These are phyloP conservation scores for Rhagium mordax DNA, from an alignment of 2,888 invertebrate genomes.

Conservation along the genomic window DNA sequence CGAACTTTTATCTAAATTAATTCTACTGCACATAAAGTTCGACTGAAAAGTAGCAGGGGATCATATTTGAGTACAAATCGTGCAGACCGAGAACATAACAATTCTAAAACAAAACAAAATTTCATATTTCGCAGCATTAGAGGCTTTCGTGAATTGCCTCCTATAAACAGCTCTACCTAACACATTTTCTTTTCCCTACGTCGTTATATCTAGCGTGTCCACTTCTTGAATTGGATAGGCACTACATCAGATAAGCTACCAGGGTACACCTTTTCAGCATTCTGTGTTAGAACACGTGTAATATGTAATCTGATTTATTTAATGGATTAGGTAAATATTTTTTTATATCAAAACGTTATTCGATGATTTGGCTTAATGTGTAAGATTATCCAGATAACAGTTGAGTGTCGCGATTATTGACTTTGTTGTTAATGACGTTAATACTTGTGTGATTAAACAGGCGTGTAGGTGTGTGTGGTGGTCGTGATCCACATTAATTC, in stretches of 20 bases:
- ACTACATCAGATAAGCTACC: constrained; percentile 1
- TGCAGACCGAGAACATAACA: background rate
- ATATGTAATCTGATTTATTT: background rate
- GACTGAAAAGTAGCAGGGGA: too few species aligned
- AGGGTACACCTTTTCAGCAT: background rate
- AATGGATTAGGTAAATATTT: background rate
- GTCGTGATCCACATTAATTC: background rate
- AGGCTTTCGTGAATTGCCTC: too few species aligned
- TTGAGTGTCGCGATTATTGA: background rate
- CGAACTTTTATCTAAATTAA: too few species aligned
- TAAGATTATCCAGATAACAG: background rate
- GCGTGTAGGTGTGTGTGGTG: background rate
- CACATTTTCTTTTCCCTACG: too few species aligned
- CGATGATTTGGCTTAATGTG: background rate
- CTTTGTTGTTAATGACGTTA: background rate
- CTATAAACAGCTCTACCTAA: too few species aligned
- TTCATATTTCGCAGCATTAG: too few species aligned
- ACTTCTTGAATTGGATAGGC: background rate
- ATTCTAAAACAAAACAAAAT: too few species aligned
- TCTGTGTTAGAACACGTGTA: background rate
- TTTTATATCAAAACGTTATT: background rate
- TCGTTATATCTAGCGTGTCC: too few species aligned
- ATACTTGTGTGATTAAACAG: background rate
- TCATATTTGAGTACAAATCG: too few species aligned
- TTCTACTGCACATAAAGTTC: too few species aligned